Evolutionary conservation across 2,888 invertebrate species (phyloP), one percentile per base, ranked within the genome.

Genomic region (Ferdinandea cuprea): DNA sequence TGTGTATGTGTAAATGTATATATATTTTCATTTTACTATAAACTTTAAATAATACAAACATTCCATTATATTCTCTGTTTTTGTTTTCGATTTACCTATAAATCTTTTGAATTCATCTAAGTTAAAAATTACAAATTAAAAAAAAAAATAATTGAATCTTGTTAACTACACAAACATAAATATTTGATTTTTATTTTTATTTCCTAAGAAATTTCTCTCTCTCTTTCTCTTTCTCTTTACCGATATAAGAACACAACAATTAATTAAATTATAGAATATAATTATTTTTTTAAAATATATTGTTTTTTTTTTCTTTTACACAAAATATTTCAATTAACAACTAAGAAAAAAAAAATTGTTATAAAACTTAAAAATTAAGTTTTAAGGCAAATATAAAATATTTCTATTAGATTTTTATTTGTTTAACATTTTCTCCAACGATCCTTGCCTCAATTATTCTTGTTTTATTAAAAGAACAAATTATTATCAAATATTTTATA

Each of bases 191-290:
- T 46, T 32, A 35, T 28, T 9, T 15, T 54, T 50, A 4, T 50
- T 59, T 32, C 3, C 4, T 50, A 73, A 48, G 65, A 73, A 69
- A 46, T 30, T 35, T 28, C 19, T 52, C 19, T 42, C 21, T 30
- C 40, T 59, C 44, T 46, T 30, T 52, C 19, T 42, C 21, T 30
- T 48, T 59, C 44, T 46, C 21, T 61, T 69, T 69, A 78, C 83
- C 78, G 44, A 78, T 78, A 68, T 74, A 80, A 78, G 83, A 83
- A 83, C 83, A 83, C 83, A 83, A 83, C 78, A 73, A 73, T 78
- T 78, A 73, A 61, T 72, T 68, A 63, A 77, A 69, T 63, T 78
- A 78, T 71, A 50, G 40, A 78, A 56, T 66, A 68, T 65, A 73
- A 69, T 65, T 19, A 48, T 30, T 44, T 42, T 56, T 15, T 37